phyloP scores from a whole-genome alignment of 2,797 vertebrate species.

The Balearica regulorum region DNA sequence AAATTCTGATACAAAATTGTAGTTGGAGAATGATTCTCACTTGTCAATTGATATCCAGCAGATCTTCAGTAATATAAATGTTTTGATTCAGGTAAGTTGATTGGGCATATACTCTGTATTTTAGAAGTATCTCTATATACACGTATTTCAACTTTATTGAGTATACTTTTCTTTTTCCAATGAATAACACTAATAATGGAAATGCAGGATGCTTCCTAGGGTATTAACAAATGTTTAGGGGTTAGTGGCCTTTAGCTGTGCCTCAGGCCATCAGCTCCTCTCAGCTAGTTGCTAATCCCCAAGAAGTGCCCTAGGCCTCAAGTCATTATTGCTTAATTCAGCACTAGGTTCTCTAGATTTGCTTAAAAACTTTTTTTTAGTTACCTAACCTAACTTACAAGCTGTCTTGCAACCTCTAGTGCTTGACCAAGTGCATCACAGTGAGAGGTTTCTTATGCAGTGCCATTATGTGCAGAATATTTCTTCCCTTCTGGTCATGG shows the following conservation, averaged over 20 bases:
- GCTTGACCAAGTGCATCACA: not conserved
- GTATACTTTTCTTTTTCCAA: not conserved
- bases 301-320: constrained; percentile 11
- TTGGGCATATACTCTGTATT: not conserved
- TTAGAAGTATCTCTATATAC: not conserved
- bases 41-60: not conserved
- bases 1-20: not conserved
- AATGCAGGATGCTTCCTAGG: not conserved
- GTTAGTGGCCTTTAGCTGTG: constrained; percentile 43
- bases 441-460: not conserved
- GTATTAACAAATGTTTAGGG: constrained; percentile 13
- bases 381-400: not conserved
- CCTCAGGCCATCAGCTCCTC: constrained; percentile 42
- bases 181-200: constrained; percentile 17
- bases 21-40: not conserved
- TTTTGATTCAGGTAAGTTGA: not conserved
- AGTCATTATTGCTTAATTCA: constrained; percentile 34
- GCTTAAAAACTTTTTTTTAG: not conserved
- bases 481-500: not conserved
- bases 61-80: not conserved
- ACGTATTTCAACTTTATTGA: not conserved
- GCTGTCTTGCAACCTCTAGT: not conserved
- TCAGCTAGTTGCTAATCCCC: constrained; percentile 8
- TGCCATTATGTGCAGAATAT: not conserved
- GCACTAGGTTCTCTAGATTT: not conserved